These are phyloP conservation scores for Scaptomyza cyrtandrae DNA, from an alignment of 2,888 invertebrate genomes.

Conservation along the genomic window DNA sequence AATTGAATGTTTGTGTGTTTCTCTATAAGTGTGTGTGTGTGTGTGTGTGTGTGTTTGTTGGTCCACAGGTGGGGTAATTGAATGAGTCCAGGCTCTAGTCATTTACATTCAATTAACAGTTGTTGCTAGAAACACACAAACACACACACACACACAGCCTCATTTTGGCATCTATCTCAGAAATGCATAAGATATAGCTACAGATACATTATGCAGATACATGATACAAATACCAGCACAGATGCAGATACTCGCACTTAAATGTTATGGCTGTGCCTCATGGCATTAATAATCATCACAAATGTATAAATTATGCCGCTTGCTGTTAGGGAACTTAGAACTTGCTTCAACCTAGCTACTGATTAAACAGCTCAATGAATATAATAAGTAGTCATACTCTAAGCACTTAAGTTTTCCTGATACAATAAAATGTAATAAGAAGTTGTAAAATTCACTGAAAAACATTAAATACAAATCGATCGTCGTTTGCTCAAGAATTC, in stretches of 20 bases:
- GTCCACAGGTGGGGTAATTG: constrained; percentile 69
- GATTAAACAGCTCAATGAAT: constrained; percentile 11
- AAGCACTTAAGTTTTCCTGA: too few species aligned
- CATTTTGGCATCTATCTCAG: constrained; percentile 41
- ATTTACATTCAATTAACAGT: constrained; percentile 76
- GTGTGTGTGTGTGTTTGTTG: not conserved
- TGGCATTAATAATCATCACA: constrained; percentile 47
- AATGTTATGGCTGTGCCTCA: constrained; percentile 18
- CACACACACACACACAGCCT: not conserved
- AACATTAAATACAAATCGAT: too few species aligned
- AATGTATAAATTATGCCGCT: constrained; percentile 32
- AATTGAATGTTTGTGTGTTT: constrained; percentile 35
- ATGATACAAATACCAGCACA: constrained; percentile 7
- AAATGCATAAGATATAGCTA: constrained; percentile 38
- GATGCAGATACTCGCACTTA: constrained; percentile 26
- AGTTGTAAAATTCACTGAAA: too few species aligned
- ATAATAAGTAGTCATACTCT: not conserved
- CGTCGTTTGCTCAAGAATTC: too few species aligned
- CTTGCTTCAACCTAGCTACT: constrained; percentile 3
- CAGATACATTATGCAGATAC: constrained; percentile 30
- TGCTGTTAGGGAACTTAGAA: constrained; percentile 13
- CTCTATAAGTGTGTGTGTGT: not conserved
- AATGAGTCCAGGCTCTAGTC: constrained; percentile 59
- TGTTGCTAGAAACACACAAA: constrained; percentile 36
- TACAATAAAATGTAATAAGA: too few species aligned